These are phyloP conservation scores for Hydractinia echinata DNA, from an alignment of 30 jellyfish, hydroid and myxozoan species.

Conservation along the genomic window DNA sequence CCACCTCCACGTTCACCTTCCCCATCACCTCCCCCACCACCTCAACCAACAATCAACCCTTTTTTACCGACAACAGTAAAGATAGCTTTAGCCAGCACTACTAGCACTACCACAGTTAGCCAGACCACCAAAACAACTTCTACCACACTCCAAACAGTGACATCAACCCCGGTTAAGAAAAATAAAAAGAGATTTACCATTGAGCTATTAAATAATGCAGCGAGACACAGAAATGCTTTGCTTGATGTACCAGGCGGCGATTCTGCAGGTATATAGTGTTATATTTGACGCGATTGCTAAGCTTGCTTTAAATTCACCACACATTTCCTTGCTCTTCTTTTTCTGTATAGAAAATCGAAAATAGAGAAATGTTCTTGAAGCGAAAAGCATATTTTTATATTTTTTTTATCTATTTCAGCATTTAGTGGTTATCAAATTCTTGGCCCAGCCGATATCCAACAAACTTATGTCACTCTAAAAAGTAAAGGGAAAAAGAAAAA, in stretches of 20 bases:
- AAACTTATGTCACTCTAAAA: neutral
- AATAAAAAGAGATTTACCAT: neutral
- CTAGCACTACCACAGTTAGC: neutral
- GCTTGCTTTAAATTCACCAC: too few relatives aligned
- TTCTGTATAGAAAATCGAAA: too few relatives aligned
- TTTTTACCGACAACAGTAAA: conserved; percentile 11
- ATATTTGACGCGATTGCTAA: too few relatives aligned
- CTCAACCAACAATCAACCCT: neutral
- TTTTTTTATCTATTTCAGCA: conserved; percentile 1
- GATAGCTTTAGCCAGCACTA: conserved; percentile 6
- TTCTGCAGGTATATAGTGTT: conserved; percentile 19
- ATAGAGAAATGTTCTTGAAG: too few relatives aligned
- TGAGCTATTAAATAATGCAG: conserved; percentile 17
- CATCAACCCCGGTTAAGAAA: neutral
- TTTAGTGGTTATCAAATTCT: conserved; percentile 29
- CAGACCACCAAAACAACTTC: too few relatives aligned
- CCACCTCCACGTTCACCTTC: neutral
- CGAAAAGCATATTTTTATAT: neutral
- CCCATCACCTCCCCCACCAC: neutral
- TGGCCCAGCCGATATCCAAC: conserved; percentile 30
- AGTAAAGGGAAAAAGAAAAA: neutral
- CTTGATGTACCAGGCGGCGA: conserved; percentile 34
- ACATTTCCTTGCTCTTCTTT: too few relatives aligned
- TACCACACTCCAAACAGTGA: too few relatives aligned
- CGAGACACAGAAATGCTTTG: conserved; percentile 32